Conservation (phyloP, 2,888 invertebrate species). For the Deilephila porcellus region DNA sequence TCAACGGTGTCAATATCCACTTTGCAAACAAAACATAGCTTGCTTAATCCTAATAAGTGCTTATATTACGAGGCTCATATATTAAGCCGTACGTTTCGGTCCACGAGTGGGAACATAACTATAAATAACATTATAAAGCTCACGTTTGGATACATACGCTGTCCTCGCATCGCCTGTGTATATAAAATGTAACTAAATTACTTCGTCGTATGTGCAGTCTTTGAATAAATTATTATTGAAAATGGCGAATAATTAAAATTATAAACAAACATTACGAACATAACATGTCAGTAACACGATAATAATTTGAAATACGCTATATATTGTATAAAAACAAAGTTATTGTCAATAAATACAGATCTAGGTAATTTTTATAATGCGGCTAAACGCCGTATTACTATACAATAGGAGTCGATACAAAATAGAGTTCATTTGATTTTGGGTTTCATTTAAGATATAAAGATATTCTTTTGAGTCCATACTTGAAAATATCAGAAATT, state of each 20-base stretch:
- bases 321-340: conserved; percentile 21
- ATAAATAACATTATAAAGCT: conserved; percentile 57
- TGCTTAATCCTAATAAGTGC: conserved; percentile 69
- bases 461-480: neutral
- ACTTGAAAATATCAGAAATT: conserved; percentile 1
- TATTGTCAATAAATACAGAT: conserved; percentile 25
- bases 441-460: conserved; percentile 4
- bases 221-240: conserved; percentile 7
- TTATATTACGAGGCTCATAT: conserved; percentile 64
- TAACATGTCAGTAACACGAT: neutral
- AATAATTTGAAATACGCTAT: neutral
- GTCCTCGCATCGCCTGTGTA: conserved; percentile 26
- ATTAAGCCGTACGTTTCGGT: conserved; percentile 66
- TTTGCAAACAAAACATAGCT: conserved; percentile 64
- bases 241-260: neutral
- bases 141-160: conserved; percentile 50
- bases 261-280: conserved; percentile 1
- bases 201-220: conserved; percentile 23
- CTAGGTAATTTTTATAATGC: conserved; percentile 5
- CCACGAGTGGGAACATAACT: conserved; percentile 62
- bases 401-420: conserved; percentile 12
- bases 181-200: conserved; percentile 30
- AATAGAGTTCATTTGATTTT: conserved; percentile 15
- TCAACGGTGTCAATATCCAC: conserved; percentile 55
- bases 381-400: neutral